Percentiles rank a stretch among this genome's conserved stretches.
Conservation (phyloP, 2,888 invertebrate species). For the Yponomeuta evonymella region DNA sequence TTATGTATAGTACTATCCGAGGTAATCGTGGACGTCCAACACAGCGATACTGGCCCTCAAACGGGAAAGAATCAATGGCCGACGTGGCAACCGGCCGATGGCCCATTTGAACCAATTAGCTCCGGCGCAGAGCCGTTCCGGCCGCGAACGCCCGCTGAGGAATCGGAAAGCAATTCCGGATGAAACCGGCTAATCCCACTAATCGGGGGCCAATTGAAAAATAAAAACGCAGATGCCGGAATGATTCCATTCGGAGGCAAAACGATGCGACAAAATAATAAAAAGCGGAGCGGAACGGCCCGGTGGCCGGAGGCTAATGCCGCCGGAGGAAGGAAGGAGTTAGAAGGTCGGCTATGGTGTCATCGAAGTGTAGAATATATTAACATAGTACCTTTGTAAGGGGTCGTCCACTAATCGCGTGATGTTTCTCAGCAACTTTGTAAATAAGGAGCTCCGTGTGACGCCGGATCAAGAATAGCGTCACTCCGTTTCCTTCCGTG, state of each 20-base stretch:
- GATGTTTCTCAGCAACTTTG: too few relatives aligned
- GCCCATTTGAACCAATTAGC: conserved; percentile 36
- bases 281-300: conserved; percentile 67
- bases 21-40: too few relatives aligned
- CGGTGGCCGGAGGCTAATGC: conserved; percentile 60
- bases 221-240: conserved; percentile 77
- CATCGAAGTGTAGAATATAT: background rate
- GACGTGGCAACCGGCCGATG: conserved; percentile 6
- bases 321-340: background rate
- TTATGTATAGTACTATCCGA: too few relatives aligned
- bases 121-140: conserved; percentile 42
- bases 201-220: conserved; percentile 76
- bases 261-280: conserved; percentile 77
- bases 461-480: too few relatives aligned
- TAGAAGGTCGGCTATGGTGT: background rate
- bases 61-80: conserved; percentile 1
- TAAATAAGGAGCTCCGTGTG: too few relatives aligned
- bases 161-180: conserved; percentile 71
- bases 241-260: conserved; percentile 75
- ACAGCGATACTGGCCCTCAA: background rate
- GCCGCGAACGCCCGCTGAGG: conserved; percentile 61
- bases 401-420: too few relatives aligned
- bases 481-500: too few relatives aligned
- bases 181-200: conserved; percentile 74
- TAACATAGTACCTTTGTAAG: too few relatives aligned